Percentiles rank a stretch among this genome's conserved stretches.
These are phyloP conservation scores for Periophthalmodon schlosseri DNA, from an alignment of 2,113 vertebrate genomes.

Conservation along the genomic window DNA sequence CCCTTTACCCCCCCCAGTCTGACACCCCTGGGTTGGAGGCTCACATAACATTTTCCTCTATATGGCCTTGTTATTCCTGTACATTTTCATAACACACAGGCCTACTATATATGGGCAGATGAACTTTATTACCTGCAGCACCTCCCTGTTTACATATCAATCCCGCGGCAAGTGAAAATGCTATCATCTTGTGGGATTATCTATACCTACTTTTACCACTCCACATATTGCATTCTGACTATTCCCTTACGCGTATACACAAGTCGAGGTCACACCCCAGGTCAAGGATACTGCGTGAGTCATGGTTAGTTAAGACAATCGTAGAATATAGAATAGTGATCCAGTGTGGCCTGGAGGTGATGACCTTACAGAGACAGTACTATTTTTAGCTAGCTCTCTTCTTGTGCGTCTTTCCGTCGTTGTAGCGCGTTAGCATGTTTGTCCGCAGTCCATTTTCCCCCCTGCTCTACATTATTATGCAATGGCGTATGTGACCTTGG, in stretches of 20 bases:
- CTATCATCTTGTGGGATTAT: not conserved
- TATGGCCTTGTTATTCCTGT: not conserved
- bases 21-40: no score
- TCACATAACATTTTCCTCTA: not conserved
- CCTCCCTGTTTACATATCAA: not conserved
- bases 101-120: no score
- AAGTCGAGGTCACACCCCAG: conserved; percentile 36
- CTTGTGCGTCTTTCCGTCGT: not conserved
- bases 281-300: conserved; percentile 23
- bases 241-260: conserved; percentile 33
- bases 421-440: conserved; percentile 48
- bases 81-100: not conserved
- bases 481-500: conserved; percentile 73
- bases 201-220: not conserved
- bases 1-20: no score
- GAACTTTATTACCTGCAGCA: not conserved
- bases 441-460: conserved; percentile 31
- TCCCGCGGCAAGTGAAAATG: not conserved
- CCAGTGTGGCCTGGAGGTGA: no score
- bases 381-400: no score
- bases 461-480: conserved; percentile 59
- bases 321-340: no score
- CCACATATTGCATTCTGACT: conserved; percentile 24
- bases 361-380: no score
- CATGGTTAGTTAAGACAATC: conserved; percentile 12